Evolutionary conservation across 2,888 invertebrate genomes (phyloP).

Genomic region (Nebria brevicollis): DNA sequence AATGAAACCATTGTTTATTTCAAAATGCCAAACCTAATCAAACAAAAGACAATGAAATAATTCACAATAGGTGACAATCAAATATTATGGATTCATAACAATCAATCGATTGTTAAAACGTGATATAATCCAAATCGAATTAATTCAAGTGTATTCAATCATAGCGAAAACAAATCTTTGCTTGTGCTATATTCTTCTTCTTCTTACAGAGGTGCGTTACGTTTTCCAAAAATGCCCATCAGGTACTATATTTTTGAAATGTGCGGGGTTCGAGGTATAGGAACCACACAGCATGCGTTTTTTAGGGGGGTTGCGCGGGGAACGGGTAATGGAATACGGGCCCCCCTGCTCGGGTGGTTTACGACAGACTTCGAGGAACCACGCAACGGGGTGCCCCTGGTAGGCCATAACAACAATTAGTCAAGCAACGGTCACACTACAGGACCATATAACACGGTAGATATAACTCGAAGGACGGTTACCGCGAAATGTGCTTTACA

Average conservation of each 20-base stretch:
- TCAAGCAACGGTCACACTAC: constrained; percentile 53
- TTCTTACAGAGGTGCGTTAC: not conserved
- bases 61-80: not conserved
- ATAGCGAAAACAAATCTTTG: not conserved
- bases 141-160: not conserved
- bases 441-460: constrained; percentile 19
- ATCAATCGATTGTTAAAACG: not conserved
- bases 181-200: not conserved
- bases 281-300: constrained; percentile 2
- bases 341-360: constrained; percentile 50
- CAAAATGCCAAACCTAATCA: not conserved
- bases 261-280: not conserved
- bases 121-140: not conserved
- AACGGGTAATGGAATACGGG: not conserved
- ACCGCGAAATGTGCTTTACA: constrained; percentile 11
- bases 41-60: not conserved
- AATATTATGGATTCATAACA: not conserved
- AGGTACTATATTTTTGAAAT: not conserved
- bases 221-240: not conserved
- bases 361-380: constrained; percentile 62
- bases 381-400: constrained; percentile 55
- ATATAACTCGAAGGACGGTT: constrained; percentile 8
- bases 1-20: not conserved
- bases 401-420: constrained; percentile 58
- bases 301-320: constrained; percentile 15